These are phyloP conservation scores for Scaptomyza montana DNA, from an alignment of 1,140 invertebrate species.

Conservation along the genomic window DNA sequence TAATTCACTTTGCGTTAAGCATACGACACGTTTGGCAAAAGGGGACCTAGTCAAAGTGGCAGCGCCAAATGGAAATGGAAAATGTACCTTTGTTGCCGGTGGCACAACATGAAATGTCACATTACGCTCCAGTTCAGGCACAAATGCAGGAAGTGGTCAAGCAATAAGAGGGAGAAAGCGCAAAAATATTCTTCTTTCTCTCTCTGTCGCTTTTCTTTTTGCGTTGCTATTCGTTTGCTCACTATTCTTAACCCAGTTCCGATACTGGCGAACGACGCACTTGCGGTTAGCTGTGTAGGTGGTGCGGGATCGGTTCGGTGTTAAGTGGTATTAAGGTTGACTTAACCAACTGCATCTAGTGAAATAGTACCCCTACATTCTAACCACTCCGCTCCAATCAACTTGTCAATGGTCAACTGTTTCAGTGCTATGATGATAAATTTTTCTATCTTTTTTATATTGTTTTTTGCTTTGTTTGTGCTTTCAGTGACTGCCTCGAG, in stretches of 20 bases:
- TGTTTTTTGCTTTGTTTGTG: constrained; percentile 65
- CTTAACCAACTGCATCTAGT: constrained; percentile 16
- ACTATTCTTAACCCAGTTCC: constrained; percentile 73
- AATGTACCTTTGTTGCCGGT: constrained; percentile 34
- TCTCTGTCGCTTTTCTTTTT: not conserved
- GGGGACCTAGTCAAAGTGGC: constrained; percentile 13
- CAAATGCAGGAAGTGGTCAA: constrained; percentile 77
- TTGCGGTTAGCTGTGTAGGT: constrained; percentile 2
- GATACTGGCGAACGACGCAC: constrained; percentile 8
- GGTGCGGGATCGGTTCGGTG: not conserved
- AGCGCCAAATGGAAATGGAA: constrained; percentile 19
- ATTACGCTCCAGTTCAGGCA: constrained; percentile 75
- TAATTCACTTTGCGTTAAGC: constrained; percentile 55
- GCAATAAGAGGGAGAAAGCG: constrained; percentile 6
- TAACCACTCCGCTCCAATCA: not conserved
- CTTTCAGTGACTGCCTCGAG: constrained; percentile 57
- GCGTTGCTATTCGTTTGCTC: constrained; percentile 18
- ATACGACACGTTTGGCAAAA: constrained; percentile 58
- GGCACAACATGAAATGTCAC: constrained; percentile 69
- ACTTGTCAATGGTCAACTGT: constrained; percentile 53
- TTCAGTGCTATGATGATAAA: constrained; percentile 53
- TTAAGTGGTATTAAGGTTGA: constrained; percentile 4
- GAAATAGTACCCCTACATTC: not conserved
- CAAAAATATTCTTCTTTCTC: not conserved
- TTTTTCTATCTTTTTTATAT: constrained; percentile 45